These are phyloP conservation scores for Dunckerocampus dactyliophorus DNA, from an alignment of 2,113 vertebrate species.

Conservation along the genomic window DNA sequence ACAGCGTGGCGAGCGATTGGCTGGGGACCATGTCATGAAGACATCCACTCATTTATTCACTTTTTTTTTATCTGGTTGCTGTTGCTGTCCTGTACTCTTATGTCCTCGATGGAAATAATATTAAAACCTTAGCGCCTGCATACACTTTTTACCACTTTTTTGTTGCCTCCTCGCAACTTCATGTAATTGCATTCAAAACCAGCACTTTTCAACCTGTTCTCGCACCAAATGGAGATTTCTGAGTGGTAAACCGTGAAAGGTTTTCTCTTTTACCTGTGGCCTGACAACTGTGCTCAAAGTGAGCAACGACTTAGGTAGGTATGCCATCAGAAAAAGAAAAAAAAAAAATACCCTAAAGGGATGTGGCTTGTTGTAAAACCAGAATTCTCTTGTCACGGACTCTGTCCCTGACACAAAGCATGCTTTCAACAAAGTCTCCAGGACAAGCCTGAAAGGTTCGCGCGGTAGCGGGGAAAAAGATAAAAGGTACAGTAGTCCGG, in stretches of 20 bases:
- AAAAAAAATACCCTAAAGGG: background rate
- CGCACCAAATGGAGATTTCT: background rate
- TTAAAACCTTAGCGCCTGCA: background rate
- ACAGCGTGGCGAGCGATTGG: too few relatives aligned
- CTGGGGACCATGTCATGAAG: too few relatives aligned
- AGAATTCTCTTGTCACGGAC: constrained; percentile 8
- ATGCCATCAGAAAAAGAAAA: background rate
- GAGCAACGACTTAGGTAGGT: background rate
- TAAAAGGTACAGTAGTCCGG: background rate
- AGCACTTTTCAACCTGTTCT: too few relatives aligned
- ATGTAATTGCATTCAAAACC: too few relatives aligned
- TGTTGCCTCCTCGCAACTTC: too few relatives aligned
- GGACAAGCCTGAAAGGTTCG: constrained; percentile 4
- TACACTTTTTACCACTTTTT: too few relatives aligned
- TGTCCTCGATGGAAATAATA: background rate
- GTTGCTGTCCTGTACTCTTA: background rate
- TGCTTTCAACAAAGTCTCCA: constrained; percentile 17
- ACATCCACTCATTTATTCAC: background rate
- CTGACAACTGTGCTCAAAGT: background rate
- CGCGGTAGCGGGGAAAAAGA: background rate
- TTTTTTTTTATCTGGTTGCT: background rate
- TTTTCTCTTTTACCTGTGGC: background rate
- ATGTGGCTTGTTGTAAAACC: background rate
- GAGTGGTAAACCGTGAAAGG: background rate
- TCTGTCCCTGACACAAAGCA: constrained; percentile 9